phyloP scores from a whole-genome alignment of 2,888 invertebrate species.

The Epistrophe grossulariae region DNA sequence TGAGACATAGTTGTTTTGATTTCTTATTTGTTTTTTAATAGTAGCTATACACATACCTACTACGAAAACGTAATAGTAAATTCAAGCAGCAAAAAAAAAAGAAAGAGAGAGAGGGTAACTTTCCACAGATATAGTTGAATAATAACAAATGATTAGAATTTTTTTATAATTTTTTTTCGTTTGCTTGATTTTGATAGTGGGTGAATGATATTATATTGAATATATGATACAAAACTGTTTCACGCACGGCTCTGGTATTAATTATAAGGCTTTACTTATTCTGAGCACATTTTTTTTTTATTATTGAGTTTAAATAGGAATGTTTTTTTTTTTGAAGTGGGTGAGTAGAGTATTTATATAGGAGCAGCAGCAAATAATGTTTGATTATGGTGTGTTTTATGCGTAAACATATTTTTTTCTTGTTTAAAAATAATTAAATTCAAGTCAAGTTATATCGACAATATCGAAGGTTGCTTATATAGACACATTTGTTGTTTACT shows the following conservation, averaged over 20 bases:
- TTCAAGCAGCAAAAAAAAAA: not conserved
- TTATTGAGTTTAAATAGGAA: conserved; percentile 12
- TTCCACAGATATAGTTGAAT: conserved; percentile 22
- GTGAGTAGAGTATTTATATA: not conserved
- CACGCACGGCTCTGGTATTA: not conserved
- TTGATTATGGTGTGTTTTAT: conserved; percentile 19
- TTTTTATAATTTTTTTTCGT: not conserved
- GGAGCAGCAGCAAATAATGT: conserved; percentile 13
- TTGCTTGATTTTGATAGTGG: not conserved
- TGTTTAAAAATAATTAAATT: conserved; percentile 43
- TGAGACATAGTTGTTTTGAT: conserved; percentile 16
- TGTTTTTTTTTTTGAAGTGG: conserved; percentile 2
- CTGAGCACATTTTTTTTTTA: conserved; percentile 31
- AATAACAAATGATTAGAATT: conserved; percentile 20
- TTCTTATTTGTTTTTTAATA: conserved; percentile 18
- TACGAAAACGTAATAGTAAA: conserved; percentile 21
- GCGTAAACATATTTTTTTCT: conserved; percentile 33
- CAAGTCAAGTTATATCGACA: conserved; percentile 38
- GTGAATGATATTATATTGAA: not conserved
- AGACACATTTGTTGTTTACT: conserved; percentile 12
- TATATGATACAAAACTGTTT: conserved; percentile 11
- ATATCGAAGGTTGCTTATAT: conserved; percentile 51
- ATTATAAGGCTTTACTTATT: conserved; percentile 14
- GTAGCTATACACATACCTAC: not conserved
- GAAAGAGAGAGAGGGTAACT: conserved; percentile 12